Evolutionary conservation across 2,888 invertebrate species (phyloP).

Genomic region (Agriopis leucophaearia): DNA sequence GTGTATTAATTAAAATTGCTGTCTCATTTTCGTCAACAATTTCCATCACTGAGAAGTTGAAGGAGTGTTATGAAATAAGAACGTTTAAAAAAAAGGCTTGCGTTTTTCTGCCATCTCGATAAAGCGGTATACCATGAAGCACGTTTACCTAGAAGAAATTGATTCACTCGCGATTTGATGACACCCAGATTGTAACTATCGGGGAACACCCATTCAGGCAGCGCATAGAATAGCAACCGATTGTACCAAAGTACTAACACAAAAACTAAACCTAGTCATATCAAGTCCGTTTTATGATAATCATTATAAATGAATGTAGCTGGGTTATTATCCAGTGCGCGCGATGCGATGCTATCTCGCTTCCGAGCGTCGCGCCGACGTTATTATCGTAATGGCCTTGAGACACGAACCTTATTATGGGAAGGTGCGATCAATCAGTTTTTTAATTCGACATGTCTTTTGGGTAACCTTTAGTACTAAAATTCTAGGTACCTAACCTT

Average conservation of each 20-base stretch:
- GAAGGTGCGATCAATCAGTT: constrained; percentile 76
- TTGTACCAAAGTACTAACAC: background rate
- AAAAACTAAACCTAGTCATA: constrained; percentile 58
- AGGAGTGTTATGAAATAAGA: no score
- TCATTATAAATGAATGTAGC: constrained; percentile 78
- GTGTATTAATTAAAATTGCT: no score
- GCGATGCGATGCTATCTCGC: constrained; percentile 81
- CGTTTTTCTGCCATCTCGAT: no score
- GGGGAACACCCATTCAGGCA: no score
- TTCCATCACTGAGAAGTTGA: no score
- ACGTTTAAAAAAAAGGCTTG: no score
- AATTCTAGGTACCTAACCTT: constrained; percentile 1
- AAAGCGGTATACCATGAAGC: no score
- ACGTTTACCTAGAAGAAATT: no score
- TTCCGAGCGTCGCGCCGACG: constrained; percentile 80
- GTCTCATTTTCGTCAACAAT: no score
- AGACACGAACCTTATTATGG: constrained; percentile 78
- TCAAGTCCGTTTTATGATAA: constrained; percentile 69
- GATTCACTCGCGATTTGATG: no score
- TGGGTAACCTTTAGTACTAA: constrained; percentile 36
- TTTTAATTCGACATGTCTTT: constrained; percentile 66
- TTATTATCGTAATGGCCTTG: constrained; percentile 79
- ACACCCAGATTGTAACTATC: no score
- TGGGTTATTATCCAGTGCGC: constrained; percentile 83
- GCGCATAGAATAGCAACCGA: no score